Conservation (phyloP, 2,888 invertebrate genomes). For the Tineola bisselliella region DNA sequence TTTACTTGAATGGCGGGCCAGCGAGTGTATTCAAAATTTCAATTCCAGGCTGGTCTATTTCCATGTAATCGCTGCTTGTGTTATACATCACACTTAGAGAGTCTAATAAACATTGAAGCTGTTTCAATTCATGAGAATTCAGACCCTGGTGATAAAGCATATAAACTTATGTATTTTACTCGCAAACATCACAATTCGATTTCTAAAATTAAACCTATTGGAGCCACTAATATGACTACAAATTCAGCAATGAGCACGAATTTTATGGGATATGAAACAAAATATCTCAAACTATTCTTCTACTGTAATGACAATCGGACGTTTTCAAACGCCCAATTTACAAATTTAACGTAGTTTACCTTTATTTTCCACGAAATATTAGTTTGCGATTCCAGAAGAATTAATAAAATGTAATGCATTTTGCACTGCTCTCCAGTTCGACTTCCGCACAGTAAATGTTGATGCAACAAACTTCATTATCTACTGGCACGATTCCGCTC, state of each 20-base stretch:
- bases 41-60: slow-evolving; percentile 42
- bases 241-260: too few relatives aligned
- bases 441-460: background rate
- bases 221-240: too few relatives aligned
- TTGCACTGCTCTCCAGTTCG: slow-evolving; percentile 15
- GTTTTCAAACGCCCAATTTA: too few relatives aligned
- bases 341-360: too few relatives aligned
- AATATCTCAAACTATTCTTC: too few relatives aligned
- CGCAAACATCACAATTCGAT: too few relatives aligned
- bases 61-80: slow-evolving; percentile 33
- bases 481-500: background rate
- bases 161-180: too few relatives aligned
- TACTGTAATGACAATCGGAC: too few relatives aligned
- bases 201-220: too few relatives aligned
- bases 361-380: slow-evolving; percentile 49
- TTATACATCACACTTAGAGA: slow-evolving; percentile 25
- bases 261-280: too few relatives aligned
- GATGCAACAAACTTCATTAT: background rate
- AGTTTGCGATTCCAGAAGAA: slow-evolving; percentile 41
- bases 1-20: slow-evolving; percentile 31
- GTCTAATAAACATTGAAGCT: slow-evolving; percentile 27
- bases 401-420: slow-evolving; percentile 51
- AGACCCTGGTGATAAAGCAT: slow-evolving; percentile 31
- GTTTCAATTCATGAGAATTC: slow-evolving; percentile 22
- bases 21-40: slow-evolving; percentile 40